Base-by-base conservation (phyloP, 2,888 invertebrate species). In the Mycogona germanica region DNA sequence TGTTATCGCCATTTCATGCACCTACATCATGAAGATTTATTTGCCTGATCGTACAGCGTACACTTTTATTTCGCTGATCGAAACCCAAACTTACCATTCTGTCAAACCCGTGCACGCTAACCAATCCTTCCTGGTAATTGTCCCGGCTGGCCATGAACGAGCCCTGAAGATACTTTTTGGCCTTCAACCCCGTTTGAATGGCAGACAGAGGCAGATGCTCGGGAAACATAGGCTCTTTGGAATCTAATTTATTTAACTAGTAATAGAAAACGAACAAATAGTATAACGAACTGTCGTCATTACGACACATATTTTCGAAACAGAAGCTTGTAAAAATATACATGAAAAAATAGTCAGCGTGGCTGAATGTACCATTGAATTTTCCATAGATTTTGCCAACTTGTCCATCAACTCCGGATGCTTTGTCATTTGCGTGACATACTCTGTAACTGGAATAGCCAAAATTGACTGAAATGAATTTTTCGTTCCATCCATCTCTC, bases 121-220 rank as follows among this genome's bases (percentile, higher is more conserved):
- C 88, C 57, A 77, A 80, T 9, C 91, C 97, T 71, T 98, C 97
- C 14, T 95, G 73, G 67, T 87, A 96, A 70, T 97, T 98, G 64
- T 95, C 93, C 50, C 88, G 76, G 0, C 91, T 92, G 0, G 92
- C 87, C 56, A 67, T 64, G 59, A 70, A 70, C 1, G 81, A 78
- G 0, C 93, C 95, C 63, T 75, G 91, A 38, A 82, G 67, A 4
- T 86, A 72, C 60, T 76, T 78, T 1, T 87, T 87, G 57, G 75
- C 76, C 64, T 84, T 82, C 41, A 96, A 78, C 0, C 91, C 91
- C 0, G 76, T 74, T 57, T 89, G 83, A 19, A 96, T 75, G 66
- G 85, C 81, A 0, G 76, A 72, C 1, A 84, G 79, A 0, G 86
- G 79, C 56, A 89, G 73, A 70, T 97, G 93, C 21, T 88, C 82